Evolutionary conservation across 2,113 vertebrate species (phyloP), one percentile per base, ranked within the genome.

Genomic region (Caretta caretta): DNA sequence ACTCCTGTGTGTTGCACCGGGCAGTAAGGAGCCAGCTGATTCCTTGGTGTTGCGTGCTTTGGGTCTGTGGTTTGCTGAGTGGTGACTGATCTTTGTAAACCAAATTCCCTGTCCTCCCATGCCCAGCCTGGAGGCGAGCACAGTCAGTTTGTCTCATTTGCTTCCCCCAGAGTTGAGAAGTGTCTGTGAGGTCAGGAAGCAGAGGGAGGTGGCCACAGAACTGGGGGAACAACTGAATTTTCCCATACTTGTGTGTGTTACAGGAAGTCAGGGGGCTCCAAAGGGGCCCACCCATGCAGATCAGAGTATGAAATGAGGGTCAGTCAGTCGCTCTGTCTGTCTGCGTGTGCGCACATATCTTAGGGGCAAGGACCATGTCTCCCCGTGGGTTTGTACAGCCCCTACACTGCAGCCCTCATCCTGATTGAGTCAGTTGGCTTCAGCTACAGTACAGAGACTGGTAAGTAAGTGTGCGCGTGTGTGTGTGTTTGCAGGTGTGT

Each of bases 101-200:
- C 42, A 93, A 69, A 65, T 90, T 17, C 80, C 88, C 49, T 49
- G 10, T 49, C 49, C 49, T 49, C 9, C 49, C 49, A 49, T 10
- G 49, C 51, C 94, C 24, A 72, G 2, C 24, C 86, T 48, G 5
- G 14, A 25, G 69, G 80, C 53, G 87, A 80, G 82, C 87, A 49
- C 95, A 94, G 91, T 75, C 3, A 0, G 92, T 97, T 96, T 93
- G 46, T 97, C 87, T 91, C 85, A 24, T 78, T 80, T 94, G 72
- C 1, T 2, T 92, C 93, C 92, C 86, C 24, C 62, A 86, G 81
- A 94, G 75, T 84, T 96, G 92, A 25, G 62, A 90, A 80, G 38
- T 65, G 5, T 27, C 80, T 82, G 90, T 93, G 93, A 90, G 92
- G 84, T 4, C 62, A 6, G 0, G 0, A 35, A 51, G 85, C 90